Base-by-base conservation (phyloP, 37 sponge, comb jelly and placozoan species). In the Cladorhizidae sp. region DNA sequence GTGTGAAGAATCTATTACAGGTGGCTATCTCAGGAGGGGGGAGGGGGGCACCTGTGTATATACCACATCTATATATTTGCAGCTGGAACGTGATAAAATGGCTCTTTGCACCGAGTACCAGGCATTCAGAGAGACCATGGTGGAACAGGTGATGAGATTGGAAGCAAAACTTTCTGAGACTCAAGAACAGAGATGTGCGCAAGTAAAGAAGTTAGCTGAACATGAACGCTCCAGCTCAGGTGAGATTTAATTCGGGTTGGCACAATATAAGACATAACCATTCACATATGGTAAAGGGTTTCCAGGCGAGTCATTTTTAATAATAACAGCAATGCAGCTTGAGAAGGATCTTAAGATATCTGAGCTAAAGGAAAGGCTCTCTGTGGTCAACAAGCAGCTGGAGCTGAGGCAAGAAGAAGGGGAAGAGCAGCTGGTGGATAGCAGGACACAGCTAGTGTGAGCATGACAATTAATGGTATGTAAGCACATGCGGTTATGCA, bases 11-110 rank as follows among this genome's bases (percentile, higher is more conserved):
- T 15, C 15, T 15, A 52, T 52, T 52, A 18, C 54, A 52, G 54
- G 54, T 52, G 54, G 11, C 54, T 15, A 52, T 52, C 20, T 61
- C n/a, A n/a, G n/a, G n/a, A n/a, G n/a, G n/a, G n/a, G n/a, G n/a
- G n/a, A n/a, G n/a, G n/a, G n/a, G n/a, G n/a, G n/a, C n/a, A n/a
- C n/a, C n/a, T n/a, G n/a, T n/a, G n/a, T n/a, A n/a, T n/a, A n/a
- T 17, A n/a, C n/a, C n/a, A n/a, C n/a, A n/a, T n/a, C n/a, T n/a
- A n/a, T 71, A 5, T 41, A 7, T 42, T 7, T 45, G 25, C 65
- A 77, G 78, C 40, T 42, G 26, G 62, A 77, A 43, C 17, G n/a
- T 35, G 78, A 77, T 26, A 63, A 42, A 3, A 40, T 64, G 32
- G 11, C 26, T 26, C 65, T 77, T 15, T 2, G 28, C 7, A 9